Evolutionary conservation across 2,888 invertebrate genomes (phyloP).

Genomic region (Diogma glabrata): DNA sequence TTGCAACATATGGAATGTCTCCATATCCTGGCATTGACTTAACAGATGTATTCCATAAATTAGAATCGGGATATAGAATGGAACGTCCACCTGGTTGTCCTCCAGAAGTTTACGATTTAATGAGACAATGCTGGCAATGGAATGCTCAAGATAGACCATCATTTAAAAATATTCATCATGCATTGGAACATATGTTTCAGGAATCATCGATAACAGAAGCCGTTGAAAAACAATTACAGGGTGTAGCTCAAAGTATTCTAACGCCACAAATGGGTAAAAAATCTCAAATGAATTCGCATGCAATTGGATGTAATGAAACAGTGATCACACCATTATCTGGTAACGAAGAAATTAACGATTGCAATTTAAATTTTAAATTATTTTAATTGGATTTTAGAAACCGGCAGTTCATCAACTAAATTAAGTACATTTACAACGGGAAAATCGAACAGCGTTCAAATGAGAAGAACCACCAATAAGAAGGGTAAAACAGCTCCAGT

Average conservation of each 20-base stretch:
- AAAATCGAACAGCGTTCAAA: constrained; percentile 60
- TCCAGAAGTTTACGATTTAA: constrained; percentile 89
- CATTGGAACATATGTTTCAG: constrained; percentile 95
- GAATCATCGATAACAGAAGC: constrained; percentile 51
- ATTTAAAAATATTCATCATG: constrained; percentile 92
- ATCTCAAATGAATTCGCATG: constrained; percentile 23
- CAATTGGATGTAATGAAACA: constrained; percentile 31
- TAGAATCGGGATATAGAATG: constrained; percentile 89
- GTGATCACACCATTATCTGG: constrained; percentile 33
- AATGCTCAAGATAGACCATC: constrained; percentile 86
- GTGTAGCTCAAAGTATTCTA: constrained; percentile 40
- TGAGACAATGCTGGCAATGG: constrained; percentile 99
- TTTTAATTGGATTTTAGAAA: constrained; percentile 28
- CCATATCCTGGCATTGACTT: constrained; percentile 99
- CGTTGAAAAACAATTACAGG: constrained; percentile 87
- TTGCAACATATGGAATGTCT: constrained; percentile 97
- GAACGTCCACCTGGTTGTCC: constrained; percentile 97
- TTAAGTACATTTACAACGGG: constrained; percentile 51
- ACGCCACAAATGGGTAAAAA: constrained; percentile 39
- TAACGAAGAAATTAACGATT: constrained; percentile 17
- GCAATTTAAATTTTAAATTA: background rate
- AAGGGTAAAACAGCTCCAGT: constrained; percentile 91
- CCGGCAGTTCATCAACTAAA: constrained; percentile 41
- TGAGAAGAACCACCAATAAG: constrained; percentile 75
- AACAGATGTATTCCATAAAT: constrained; percentile 95